Conservation (phyloP, 2,888 invertebrate genomes). For the Xestobium rufovillosum region DNA sequence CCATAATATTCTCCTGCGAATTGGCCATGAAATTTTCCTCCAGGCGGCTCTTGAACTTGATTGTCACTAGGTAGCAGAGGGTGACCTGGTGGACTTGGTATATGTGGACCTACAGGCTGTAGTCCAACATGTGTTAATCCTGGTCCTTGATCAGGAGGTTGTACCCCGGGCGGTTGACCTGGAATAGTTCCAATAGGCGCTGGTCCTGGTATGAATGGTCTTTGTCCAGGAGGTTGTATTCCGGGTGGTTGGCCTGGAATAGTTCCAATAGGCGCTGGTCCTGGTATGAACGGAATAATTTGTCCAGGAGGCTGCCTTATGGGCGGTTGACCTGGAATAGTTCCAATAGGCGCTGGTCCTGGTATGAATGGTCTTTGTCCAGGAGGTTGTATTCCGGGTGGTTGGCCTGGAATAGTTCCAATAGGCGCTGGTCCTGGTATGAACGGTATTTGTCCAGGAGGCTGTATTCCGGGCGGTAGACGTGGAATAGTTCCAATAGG, state of each 20-base stretch:
- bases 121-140: neutral
- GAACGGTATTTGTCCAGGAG: neutral
- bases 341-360: neutral
- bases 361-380: neutral
- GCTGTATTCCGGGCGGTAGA: neutral
- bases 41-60: conserved; percentile 4
- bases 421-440: conserved; percentile 1
- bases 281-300: conserved; percentile 29
- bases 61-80: neutral
- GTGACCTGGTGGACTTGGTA: conserved; percentile 8
- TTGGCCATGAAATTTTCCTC: conserved; percentile 17
- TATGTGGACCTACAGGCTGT: too few relatives aligned
- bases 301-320: conserved; percentile 18
- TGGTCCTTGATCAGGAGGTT: neutral
- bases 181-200: too few relatives aligned
- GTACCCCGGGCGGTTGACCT: too few relatives aligned
- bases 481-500: neutral
- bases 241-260: too few relatives aligned
- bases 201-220: too few relatives aligned
- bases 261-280: too few relatives aligned
- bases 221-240: too few relatives aligned
- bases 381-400: conserved; percentile 4
- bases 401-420: too few relatives aligned
- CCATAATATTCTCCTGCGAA: conserved; percentile 17
- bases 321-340: too few relatives aligned